These are phyloP conservation scores for Tapirus indicus DNA, from an alignment of 2,797 vertebrate genomes.

Conservation along the genomic window DNA sequence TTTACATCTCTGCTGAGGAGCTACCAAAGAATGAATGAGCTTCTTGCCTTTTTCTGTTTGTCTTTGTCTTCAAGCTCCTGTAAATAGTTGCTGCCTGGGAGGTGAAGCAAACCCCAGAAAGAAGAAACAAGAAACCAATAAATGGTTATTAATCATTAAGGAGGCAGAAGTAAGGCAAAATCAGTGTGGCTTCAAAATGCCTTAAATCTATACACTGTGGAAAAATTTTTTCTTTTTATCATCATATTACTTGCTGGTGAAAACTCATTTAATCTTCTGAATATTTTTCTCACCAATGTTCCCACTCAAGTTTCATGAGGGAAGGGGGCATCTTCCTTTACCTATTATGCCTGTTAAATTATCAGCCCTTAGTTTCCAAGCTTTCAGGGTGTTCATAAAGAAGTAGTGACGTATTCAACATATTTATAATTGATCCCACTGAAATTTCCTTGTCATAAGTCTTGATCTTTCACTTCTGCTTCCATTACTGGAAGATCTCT, in stretches of 20 bases:
- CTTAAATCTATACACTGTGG: background rate
- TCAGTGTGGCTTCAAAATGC: background rate
- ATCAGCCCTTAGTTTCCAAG: background rate
- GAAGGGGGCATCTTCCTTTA: background rate
- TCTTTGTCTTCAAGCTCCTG: background rate
- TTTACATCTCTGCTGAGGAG: conserved; percentile 44
- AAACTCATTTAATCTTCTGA: conserved; percentile 35
- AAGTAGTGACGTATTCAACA: background rate
- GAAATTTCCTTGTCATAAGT: background rate
- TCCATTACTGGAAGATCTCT: background rate
- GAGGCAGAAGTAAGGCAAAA: background rate
- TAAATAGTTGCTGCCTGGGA: background rate
- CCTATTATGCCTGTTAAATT: background rate
- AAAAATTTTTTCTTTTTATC: background rate
- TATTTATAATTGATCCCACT: background rate
- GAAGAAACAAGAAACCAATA: conserved; percentile 32
- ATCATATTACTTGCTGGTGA: background rate
- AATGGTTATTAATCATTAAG: background rate
- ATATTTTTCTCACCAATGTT: background rate
- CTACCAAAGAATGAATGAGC: background rate
- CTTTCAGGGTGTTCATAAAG: background rate
- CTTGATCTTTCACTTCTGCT: background rate
- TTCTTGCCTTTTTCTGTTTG: conserved; percentile 17
- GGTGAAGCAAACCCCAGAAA: conserved; percentile 31
- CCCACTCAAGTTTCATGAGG: background rate